phyloP scores from a whole-genome alignment of 2,797 vertebrate genomes.

The Clarias pachynema region DNA sequence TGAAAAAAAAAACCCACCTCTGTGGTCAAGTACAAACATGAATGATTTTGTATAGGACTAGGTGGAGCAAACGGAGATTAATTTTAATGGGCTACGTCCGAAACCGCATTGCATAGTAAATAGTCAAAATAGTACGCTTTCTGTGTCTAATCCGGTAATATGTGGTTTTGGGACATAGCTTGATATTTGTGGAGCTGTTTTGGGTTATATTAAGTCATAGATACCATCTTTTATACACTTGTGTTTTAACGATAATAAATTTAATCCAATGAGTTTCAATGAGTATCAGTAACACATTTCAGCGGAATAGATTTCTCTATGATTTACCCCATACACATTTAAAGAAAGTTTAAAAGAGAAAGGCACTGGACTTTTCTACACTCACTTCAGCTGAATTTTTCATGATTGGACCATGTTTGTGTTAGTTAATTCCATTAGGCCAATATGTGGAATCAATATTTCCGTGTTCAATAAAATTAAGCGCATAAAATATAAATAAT shows the following conservation, averaged over 20 bases:
- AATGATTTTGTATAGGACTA: not conserved
- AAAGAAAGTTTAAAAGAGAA: slow-evolving; percentile 30
- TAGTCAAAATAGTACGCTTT: not conserved
- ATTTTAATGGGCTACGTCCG: not conserved
- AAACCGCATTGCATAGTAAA: not conserved
- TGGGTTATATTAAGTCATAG: slow-evolving; percentile 36
- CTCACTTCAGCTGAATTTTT: slow-evolving; percentile 13
- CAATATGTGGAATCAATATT: slow-evolving; percentile 9
- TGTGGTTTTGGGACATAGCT: not conserved
- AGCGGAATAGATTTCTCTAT: slow-evolving; percentile 31
- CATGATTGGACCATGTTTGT: slow-evolving; percentile 1
- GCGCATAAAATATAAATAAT: slow-evolving; percentile 19
- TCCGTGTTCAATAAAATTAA: slow-evolving; percentile 10
- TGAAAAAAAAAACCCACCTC: not conserved
- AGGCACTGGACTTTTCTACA: slow-evolving; percentile 24
- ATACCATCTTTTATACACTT: not conserved
- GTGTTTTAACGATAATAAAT: slow-evolving; percentile 11
- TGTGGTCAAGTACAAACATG: not conserved
- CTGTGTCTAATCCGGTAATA: not conserved
- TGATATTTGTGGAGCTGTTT: slow-evolving; percentile 27
- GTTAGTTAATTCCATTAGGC: slow-evolving; percentile 21
- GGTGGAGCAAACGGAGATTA: not conserved
- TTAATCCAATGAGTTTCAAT: not conserved
- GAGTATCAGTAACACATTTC: slow-evolving; percentile 24
- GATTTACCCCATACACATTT: slow-evolving; percentile 36